Percentiles rank a stretch among this genome's conserved stretches.
Evolutionary conservation across 2,797 vertebrate species (phyloP).

Genomic region (Hephaestus fuliginosus): DNA sequence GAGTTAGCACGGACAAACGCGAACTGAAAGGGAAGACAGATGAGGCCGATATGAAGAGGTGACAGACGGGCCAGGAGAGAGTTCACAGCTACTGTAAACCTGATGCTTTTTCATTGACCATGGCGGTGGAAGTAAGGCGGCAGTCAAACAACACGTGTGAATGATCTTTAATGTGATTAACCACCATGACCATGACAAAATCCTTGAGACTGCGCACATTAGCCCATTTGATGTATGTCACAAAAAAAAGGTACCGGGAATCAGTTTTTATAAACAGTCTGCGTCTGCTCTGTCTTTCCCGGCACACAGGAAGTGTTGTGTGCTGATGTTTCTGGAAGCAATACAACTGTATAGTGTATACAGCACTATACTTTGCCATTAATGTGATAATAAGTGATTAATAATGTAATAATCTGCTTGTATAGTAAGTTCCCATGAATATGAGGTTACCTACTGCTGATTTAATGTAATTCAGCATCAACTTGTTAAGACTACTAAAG

Average conservation of each 20-base stretch:
- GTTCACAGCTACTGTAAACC: not conserved
- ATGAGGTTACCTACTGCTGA: not conserved
- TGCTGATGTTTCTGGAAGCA: not conserved
- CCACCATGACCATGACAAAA: not conserved
- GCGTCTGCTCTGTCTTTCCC: not conserved
- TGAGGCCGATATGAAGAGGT: conserved; percentile 50
- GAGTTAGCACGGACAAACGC: conserved; percentile 53
- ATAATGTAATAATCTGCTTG: not conserved
- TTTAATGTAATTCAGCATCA: not conserved
- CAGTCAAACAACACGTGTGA: not conserved
- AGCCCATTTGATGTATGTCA: not conserved
- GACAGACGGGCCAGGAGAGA: conserved; percentile 46
- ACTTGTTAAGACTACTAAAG: not conserved
- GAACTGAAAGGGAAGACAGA: conserved; percentile 24
- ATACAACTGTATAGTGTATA: no score
- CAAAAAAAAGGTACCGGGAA: not conserved
- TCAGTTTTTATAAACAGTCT: not conserved
- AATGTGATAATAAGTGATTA: not conserved
- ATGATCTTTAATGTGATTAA: not conserved
- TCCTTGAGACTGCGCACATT: not conserved
- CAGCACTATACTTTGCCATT: not conserved
- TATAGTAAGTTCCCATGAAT: not conserved
- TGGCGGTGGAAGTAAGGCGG: not conserved
- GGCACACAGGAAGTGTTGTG: not conserved
- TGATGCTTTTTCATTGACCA: not conserved